A percentile compares a stretch with the other conserved stretches of the same genome.
These are phyloP conservation scores for Apis cerana DNA, from an alignment of 1,140 invertebrate genomes.

Conservation along the genomic window DNA sequence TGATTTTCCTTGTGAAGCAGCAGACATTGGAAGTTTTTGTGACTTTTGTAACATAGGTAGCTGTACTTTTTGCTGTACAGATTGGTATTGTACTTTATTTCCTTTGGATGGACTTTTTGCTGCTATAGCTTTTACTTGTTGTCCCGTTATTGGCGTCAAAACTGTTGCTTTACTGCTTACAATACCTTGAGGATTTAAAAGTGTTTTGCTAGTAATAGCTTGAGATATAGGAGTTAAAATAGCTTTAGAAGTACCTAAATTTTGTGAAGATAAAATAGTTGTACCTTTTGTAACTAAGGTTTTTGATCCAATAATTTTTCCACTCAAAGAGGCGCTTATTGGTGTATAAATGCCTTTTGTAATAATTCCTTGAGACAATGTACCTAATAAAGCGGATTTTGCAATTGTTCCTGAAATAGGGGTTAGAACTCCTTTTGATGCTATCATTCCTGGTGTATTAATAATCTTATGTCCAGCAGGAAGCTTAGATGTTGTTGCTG, in stretches of 20 bases:
- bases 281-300: slow-evolving; percentile 65
- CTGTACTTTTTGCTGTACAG: slow-evolving; percentile 71
- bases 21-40: slow-evolving; percentile 61
- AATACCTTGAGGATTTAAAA: slow-evolving; percentile 67
- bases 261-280: slow-evolving; percentile 66
- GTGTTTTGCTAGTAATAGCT: slow-evolving; percentile 62
- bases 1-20: slow-evolving; percentile 49
- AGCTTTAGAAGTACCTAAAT: slow-evolving; percentile 80
- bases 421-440: slow-evolving; percentile 68
- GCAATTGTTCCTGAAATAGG: slow-evolving; percentile 64
- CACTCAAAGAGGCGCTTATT: slow-evolving; percentile 64
- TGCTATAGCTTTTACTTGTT: slow-evolving; percentile 78
- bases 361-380: slow-evolving; percentile 67
- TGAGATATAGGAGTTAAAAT: slow-evolving; percentile 76
- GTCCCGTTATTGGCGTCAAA: slow-evolving; percentile 78
- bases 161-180: slow-evolving; percentile 77
- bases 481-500: slow-evolving; percentile 80
- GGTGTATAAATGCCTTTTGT: slow-evolving; percentile 72
- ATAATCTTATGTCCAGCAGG: slow-evolving; percentile 72
- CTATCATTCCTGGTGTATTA: slow-evolving; percentile 66
- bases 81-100: slow-evolving; percentile 72
- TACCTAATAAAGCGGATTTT: slow-evolving; percentile 63
- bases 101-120: slow-evolving; percentile 73
- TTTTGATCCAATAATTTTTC: slow-evolving; percentile 70
- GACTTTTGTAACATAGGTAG: slow-evolving; percentile 71